Conservation (phyloP, 2,888 invertebrate species). For the Coremacera marginata region DNA sequence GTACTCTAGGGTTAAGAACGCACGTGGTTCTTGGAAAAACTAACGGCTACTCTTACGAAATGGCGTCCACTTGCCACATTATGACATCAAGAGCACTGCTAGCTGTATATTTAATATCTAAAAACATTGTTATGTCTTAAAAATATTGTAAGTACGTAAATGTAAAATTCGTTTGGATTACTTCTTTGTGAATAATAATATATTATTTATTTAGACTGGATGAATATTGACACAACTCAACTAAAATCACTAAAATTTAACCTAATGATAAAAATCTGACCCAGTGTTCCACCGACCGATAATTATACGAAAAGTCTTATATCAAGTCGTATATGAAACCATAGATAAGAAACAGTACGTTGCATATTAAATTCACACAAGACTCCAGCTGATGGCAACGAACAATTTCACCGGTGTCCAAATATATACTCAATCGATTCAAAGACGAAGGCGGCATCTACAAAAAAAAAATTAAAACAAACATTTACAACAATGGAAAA, state of each 20-base stretch:
- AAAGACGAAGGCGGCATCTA: not conserved
- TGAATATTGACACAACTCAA: no score
- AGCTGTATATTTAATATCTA: no score
- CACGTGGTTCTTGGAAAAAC: no score
- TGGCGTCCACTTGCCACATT: no score
- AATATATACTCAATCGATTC: slow-evolving; percentile 5
- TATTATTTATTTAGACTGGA: no score
- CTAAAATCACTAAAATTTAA: not conserved
- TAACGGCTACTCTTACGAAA: no score
- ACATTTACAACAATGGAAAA: not conserved
- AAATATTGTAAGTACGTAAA: no score
- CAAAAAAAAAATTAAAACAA: not conserved
- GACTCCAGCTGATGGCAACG: not conserved
- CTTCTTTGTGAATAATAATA: no score
- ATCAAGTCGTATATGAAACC: not conserved
- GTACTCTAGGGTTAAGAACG: no score
- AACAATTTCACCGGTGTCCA: not conserved
- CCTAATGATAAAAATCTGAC: not conserved
- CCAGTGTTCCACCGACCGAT: not conserved
- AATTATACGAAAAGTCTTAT: not conserved
- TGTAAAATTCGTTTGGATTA: no score
- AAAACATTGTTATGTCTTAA: no score
- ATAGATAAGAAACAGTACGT: not conserved
- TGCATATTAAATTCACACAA: not conserved
- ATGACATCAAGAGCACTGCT: no score